These are phyloP conservation scores for Crossaster papposus DNA, from an alignment of 53 echinoderm and acorn worm species.

Conservation along the genomic window DNA sequence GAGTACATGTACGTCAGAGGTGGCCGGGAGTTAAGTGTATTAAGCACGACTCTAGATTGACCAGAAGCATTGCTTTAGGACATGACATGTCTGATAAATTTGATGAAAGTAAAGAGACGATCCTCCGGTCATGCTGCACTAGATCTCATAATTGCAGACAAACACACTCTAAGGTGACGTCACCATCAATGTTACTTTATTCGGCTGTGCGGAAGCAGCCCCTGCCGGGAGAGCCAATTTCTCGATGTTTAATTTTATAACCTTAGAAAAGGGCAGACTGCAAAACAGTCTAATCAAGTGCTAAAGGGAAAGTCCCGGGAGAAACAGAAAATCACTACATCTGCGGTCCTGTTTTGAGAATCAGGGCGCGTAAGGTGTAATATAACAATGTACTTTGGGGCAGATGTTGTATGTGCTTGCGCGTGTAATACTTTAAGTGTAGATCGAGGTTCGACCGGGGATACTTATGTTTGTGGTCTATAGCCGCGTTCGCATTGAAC, in stretches of 20 bases:
- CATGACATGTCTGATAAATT: neutral
- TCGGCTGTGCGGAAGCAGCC: neutral
- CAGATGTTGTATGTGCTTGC: too few species aligned
- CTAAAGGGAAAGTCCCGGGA: too few species aligned
- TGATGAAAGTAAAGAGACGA: neutral
- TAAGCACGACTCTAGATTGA: neutral
- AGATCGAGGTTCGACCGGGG: too few species aligned
- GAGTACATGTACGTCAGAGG: neutral
- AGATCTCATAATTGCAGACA: neutral
- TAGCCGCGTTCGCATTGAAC: too few species aligned
- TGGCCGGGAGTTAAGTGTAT: neutral
- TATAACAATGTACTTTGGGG: too few species aligned
- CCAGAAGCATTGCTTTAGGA: too few species aligned
- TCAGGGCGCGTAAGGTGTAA: too few species aligned
- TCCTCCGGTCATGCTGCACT: neutral
- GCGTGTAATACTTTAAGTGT: too few species aligned
- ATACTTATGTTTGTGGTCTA: too few species aligned
- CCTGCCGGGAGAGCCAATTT: neutral
- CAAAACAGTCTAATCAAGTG: neutral
- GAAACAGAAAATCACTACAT: too few species aligned
- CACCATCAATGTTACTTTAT: neutral
- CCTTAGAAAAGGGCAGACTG: neutral
- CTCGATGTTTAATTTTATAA: neutral
- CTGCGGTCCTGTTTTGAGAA: too few species aligned
- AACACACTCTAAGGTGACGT: neutral